phyloP scores from a whole-genome alignment of 2,888 invertebrate genomes.

The Parelbella ahira region DNA sequence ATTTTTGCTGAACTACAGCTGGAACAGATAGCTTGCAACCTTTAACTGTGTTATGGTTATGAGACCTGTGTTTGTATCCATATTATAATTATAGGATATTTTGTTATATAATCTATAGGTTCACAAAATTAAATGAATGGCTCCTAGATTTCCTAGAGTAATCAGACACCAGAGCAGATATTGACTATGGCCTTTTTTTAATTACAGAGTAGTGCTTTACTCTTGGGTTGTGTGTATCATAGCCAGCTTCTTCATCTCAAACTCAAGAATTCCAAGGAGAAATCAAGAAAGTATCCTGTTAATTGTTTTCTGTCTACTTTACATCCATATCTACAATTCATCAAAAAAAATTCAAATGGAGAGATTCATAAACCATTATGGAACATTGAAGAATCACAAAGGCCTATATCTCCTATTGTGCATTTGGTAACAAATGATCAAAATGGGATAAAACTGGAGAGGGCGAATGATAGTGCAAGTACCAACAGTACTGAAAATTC shows the following conservation, averaged over 20 bases:
- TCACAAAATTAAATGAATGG: no score
- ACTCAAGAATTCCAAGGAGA: constrained; percentile 43
- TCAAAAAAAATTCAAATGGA: constrained; percentile 43
- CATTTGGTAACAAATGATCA: constrained; percentile 66
- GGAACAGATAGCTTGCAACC: no score
- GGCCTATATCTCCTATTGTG: constrained; percentile 49
- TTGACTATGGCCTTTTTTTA: constrained; percentile 16
- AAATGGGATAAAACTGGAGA: constrained; percentile 34
- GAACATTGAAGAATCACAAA: constrained; percentile 47
- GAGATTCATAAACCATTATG: constrained; percentile 40
- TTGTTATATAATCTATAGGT: no score
- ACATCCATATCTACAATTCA: constrained; percentile 44
- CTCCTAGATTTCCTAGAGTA: no score
- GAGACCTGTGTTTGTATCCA: no score
- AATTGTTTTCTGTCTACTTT: constrained; percentile 45
- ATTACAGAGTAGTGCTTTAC: constrained; percentile 81
- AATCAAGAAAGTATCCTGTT: constrained; percentile 37
- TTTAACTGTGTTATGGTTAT: no score
- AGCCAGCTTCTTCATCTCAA: constrained; percentile 77
- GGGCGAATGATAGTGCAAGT: constrained; percentile 32
- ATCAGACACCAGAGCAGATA: no score
- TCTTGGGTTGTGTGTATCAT: constrained; percentile 81
- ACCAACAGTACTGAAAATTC: constrained; percentile 42
- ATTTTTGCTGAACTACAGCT: no score
- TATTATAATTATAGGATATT: no score